These are phyloP conservation scores for Spheniscus mendiculus DNA, from an alignment of 2,113 vertebrate genomes.

Conservation along the genomic window DNA sequence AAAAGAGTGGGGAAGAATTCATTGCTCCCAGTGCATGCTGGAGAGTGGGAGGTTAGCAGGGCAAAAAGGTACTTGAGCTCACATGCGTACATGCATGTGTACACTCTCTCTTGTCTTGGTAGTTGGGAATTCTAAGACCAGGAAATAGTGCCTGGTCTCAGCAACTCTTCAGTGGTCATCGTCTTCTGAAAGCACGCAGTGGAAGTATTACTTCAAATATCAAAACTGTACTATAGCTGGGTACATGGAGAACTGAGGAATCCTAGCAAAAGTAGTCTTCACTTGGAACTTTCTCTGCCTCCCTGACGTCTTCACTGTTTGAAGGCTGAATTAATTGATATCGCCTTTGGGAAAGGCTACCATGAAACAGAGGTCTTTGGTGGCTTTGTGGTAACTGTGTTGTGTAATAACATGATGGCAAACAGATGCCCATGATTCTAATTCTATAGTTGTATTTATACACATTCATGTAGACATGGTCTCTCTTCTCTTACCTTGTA, in stretches of 20 bases:
- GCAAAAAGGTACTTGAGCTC: neutral
- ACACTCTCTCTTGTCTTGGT: neutral
- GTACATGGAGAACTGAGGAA: neutral
- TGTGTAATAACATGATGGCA: neutral
- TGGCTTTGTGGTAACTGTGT: neutral
- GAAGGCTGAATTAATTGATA: neutral
- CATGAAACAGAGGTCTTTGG: neutral
- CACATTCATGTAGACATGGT: neutral
- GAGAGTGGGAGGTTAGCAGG: neutral
- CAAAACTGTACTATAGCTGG: neutral
- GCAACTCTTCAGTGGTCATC: neutral
- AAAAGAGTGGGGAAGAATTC: neutral
- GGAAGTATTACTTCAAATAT: neutral
- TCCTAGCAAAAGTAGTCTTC: neutral
- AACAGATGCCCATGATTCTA: neutral
- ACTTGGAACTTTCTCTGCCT: neutral
- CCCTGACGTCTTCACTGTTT: neutral
- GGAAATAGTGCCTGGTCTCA: neutral
- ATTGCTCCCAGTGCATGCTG: neutral
- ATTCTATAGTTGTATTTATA: neutral
- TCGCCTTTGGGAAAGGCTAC: neutral
- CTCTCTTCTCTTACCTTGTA: neutral
- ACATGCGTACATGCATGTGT: fast-evolving
- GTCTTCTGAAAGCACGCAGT: neutral
- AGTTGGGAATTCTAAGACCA: neutral